A percentile compares a stretch with the other conserved stretches of the same genome.
Evolutionary conservation across 2,888 invertebrate genomes (phyloP).

Genomic region (Disparrhopalites patrizii): DNA sequence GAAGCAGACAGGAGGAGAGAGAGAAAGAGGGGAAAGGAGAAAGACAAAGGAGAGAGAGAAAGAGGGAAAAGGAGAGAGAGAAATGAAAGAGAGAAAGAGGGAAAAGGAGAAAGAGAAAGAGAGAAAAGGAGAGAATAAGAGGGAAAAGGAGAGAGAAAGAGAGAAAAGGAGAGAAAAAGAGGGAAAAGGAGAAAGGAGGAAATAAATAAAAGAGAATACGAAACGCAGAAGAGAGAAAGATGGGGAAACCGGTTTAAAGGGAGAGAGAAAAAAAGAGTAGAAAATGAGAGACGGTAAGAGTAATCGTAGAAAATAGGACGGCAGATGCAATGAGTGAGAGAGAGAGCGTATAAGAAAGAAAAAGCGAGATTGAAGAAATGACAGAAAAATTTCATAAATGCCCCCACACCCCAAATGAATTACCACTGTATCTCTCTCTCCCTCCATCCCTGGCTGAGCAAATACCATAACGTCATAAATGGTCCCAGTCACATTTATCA

Average conservation of each 20-base stretch:
- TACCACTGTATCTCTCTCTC: slow-evolving; percentile 29
- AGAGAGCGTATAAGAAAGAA: neutral
- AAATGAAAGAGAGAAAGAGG: slow-evolving; percentile 40
- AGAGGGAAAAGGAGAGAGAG: neutral
- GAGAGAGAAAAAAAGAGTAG: neutral
- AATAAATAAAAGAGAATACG: too few species aligned
- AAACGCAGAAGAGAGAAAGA: too few species aligned
- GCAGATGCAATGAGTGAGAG: too few species aligned
- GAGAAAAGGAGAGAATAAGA: too few species aligned
- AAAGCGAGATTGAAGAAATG: slow-evolving; percentile 26
- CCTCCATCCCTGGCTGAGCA: slow-evolving; percentile 18
- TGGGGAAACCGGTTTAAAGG: neutral
- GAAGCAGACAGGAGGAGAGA: too few species aligned
- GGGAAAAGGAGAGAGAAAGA: neutral
- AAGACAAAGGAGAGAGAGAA: too few species aligned
- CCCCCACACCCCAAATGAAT: slow-evolving; percentile 35
- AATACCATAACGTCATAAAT: slow-evolving; percentile 34
- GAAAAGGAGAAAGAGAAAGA: slow-evolving; percentile 3
- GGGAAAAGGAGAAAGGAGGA: neutral
- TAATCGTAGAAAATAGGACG: too few species aligned
- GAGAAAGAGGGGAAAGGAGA: too few species aligned
- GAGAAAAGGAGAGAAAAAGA: too few species aligned
- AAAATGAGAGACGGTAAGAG: neutral
- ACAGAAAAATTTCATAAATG: slow-evolving; percentile 41
- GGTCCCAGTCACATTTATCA: slow-evolving; percentile 38